Conservation (phyloP, 2,113 vertebrate species). For the Sisor rabdophorus region DNA sequence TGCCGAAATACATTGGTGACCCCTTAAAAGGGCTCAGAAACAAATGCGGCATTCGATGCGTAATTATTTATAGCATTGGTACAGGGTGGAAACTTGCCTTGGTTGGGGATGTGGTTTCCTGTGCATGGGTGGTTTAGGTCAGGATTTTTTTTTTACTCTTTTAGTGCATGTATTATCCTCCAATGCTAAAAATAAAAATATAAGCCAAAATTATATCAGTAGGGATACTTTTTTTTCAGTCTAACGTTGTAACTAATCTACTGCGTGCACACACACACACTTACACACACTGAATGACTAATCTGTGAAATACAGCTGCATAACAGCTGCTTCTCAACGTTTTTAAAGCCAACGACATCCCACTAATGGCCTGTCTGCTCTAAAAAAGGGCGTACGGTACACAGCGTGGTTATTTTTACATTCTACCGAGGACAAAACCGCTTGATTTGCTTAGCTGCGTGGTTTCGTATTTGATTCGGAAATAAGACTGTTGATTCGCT, state of each 20-base stretch:
- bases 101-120: constrained; percentile 23
- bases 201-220: too few relatives aligned
- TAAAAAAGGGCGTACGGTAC: neutral
- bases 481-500: too few relatives aligned
- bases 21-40: neutral
- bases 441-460: too few relatives aligned
- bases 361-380: neutral
- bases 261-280: neutral
- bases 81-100: neutral
- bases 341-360: neutral
- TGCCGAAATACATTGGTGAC: neutral
- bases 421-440: too few relatives aligned
- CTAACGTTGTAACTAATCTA: too few relatives aligned
- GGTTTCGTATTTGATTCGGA: too few relatives aligned
- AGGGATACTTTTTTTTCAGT: too few relatives aligned
- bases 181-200: too few relatives aligned
- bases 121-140: constrained; percentile 4
- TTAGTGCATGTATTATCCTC: too few relatives aligned
- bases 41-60: neutral
- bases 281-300: neutral
- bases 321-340: neutral
- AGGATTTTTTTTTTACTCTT: neutral
- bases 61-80: constrained; percentile 30
- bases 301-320: neutral
- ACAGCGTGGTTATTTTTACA: neutral